Evolutionary conservation across 1,140 invertebrate genomes (phyloP), one percentile per base, ranked within the genome.

Genomic region (Euura lappo): DNA sequence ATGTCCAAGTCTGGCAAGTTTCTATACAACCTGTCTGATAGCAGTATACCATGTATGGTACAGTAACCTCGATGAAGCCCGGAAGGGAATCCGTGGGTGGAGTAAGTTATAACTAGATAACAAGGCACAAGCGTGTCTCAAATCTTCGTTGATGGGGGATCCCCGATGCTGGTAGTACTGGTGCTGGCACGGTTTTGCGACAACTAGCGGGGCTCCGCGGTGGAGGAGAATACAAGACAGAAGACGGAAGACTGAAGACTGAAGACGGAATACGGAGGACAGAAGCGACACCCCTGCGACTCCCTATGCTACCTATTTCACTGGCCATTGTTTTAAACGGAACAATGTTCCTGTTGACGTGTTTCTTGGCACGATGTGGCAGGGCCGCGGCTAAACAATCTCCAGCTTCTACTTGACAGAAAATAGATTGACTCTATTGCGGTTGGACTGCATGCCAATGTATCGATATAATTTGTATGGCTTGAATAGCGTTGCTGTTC

Each of bases 61-160:
- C 8, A 60, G 51, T 60, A 60, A n/a, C 51, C 51, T 60, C 51
- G 51, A n/a, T 3, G 51, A 6, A 60, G 3, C 8, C 51, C 51
- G 3, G 13, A 8, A 60, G 51, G 51, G 51, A 60, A 60, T 1
- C 51, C 13, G 6, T n/a, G 13, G 10, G 51, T 60, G 4, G 51
- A n/a, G 51, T 60, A 60, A 60, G 51, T 60, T 60, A 60, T 60
- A 60, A 60, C 51, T 60, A 60, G 4, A 60, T 60, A 60, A 60
- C 6, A 60, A 60, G 51, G 51, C 51, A 60, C 51, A 4, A 60
- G 51, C 51, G 51, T 60, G 51, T 60, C 51, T 60, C 8, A 5
- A 60, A 60, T n/a, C 8, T 3, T 60, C 51, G 51, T 3, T 60
- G 51, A 28, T 28, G 28, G 28, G 28, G 28, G 28, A 28, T 28